Evolutionary conservation across 2,113 vertebrate species (phyloP).

Genomic region (Phaetusa simplex): DNA sequence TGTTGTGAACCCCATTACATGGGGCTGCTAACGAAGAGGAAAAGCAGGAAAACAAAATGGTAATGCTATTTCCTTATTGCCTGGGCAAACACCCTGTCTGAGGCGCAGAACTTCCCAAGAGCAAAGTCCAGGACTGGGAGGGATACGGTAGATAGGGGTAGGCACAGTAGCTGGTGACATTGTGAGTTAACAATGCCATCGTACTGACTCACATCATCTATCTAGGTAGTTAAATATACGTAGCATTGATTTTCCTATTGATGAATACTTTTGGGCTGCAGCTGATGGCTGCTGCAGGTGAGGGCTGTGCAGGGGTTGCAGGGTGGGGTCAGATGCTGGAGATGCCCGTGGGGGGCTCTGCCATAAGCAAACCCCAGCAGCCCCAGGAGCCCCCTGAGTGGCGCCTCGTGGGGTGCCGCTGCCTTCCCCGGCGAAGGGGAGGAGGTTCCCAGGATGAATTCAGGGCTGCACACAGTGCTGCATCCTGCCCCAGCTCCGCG

Average conservation of each 20-base stretch:
- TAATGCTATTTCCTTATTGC: not conserved
- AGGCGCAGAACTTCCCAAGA: not conserved
- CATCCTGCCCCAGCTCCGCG: not conserved
- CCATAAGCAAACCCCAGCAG: not conserved
- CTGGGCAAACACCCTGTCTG: not conserved
- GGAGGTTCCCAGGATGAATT: not conserved
- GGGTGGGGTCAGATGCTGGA: not conserved
- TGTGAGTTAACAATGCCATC: not conserved
- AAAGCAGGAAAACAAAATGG: not conserved
- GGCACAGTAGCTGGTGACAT: not conserved
- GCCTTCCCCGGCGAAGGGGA: not conserved
- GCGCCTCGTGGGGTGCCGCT: not conserved
- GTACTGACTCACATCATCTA: not conserved
- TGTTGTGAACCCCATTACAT: not conserved
- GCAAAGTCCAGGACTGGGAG: not conserved
- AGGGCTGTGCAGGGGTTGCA: not conserved
- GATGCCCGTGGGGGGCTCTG: not conserved
- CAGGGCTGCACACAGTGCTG: fast-evolving
- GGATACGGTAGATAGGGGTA: not conserved
- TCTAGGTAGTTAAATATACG: not conserved
- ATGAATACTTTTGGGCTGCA: not conserved
- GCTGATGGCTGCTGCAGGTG: fast-evolving
- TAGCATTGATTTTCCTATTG: not conserved
- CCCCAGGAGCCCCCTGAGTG: fast-evolving
- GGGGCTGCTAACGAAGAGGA: not conserved